Evolutionary conservation across 2,888 invertebrate species (phyloP).

Genomic region (Lomographa bimaculata): DNA sequence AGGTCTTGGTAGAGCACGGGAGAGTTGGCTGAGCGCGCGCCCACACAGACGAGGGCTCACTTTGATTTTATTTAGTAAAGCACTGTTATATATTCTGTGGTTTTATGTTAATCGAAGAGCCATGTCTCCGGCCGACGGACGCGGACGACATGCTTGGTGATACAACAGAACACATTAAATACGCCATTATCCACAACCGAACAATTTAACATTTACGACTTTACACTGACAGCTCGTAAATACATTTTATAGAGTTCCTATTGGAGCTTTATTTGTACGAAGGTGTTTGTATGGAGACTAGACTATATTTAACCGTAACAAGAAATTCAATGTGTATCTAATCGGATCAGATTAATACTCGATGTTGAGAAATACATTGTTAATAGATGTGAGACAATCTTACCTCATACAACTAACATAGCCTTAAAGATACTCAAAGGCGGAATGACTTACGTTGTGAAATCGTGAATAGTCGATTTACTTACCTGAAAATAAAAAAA

Average conservation of each 20-base stretch:
- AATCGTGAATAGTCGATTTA: too few species aligned
- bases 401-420: too few species aligned
- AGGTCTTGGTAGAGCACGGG: constrained; percentile 29
- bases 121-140: constrained; percentile 64
- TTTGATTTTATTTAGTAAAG: constrained; percentile 36
- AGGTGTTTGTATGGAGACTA: constrained; percentile 45
- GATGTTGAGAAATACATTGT: too few species aligned
- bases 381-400: too few species aligned
- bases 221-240: constrained; percentile 70
- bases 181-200: constrained; percentile 63
- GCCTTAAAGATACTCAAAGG: too few species aligned
- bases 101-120: constrained; percentile 83
- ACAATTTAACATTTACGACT: constrained; percentile 78
- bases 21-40: constrained; percentile 58
- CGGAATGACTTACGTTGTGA: too few species aligned
- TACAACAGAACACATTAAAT: constrained; percentile 65
- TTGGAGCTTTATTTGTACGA: constrained; percentile 63
- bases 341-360: too few species aligned
- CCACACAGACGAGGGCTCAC: constrained; percentile 64
- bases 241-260: constrained; percentile 66
- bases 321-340: too few species aligned
- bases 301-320: too few species aligned
- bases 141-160: constrained; percentile 57
- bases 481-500: too few species aligned
- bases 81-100: constrained; percentile 33